A percentile compares a stretch with the other conserved stretches of the same genome.
Conservation (phyloP, 92 coral and sea anemone species). For the Epizoanthus rinbou region DNA sequence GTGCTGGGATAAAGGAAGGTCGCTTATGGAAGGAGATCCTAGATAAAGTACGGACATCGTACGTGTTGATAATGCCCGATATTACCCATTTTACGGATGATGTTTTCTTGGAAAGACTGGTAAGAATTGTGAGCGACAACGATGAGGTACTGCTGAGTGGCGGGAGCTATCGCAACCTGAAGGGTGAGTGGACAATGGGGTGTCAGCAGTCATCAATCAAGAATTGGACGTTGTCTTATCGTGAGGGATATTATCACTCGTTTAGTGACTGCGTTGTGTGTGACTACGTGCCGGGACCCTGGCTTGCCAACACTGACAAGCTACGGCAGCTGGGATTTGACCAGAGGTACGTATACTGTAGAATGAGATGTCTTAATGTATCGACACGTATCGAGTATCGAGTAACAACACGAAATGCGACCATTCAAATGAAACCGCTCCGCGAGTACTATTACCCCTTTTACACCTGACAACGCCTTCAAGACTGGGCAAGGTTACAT, state of each 20-base stretch:
- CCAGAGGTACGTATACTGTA: conserved; percentile 61
- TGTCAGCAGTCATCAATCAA: conserved; percentile 82
- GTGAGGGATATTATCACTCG: conserved; percentile 88
- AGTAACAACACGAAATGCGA: background rate
- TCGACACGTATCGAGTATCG: background rate
- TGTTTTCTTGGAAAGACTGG: conserved; percentile 48
- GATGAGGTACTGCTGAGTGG: conserved; percentile 78
- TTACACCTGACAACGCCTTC: no score
- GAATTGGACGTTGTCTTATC: conserved; percentile 83
- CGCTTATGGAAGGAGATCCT: conserved; percentile 52
- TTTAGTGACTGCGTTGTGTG: conserved; percentile 88
- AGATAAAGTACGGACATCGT: conserved; percentile 52
- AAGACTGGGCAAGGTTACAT: no score
- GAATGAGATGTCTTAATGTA: background rate
- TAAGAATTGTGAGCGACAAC: conserved; percentile 77
- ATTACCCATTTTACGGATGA: conserved; percentile 67
- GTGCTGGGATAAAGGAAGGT: conserved; percentile 36
- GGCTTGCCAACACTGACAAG: conserved; percentile 81
- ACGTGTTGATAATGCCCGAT: conserved; percentile 61
- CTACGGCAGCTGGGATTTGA: conserved; percentile 69
- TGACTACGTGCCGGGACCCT: conserved; percentile 89
- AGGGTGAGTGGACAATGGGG: conserved; percentile 93
- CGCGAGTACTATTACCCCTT: background rate
- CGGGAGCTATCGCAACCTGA: conserved; percentile 80
- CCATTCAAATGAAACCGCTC: no score